Evolutionary conservation across 2,888 invertebrate genomes (phyloP).

Genomic region (Globia sparganii): DNA sequence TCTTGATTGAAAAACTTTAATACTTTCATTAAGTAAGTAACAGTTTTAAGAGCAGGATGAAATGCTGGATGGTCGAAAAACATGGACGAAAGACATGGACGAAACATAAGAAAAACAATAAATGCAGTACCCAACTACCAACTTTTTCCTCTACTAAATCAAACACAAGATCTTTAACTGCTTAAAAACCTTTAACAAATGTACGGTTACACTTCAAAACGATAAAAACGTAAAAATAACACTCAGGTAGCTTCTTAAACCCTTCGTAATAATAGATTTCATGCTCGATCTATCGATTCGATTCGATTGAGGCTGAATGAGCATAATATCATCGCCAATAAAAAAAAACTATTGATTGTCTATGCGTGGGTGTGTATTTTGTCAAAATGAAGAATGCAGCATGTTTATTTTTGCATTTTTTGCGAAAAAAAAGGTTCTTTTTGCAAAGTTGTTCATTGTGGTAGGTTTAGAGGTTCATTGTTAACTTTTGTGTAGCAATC

Average conservation of each 20-base stretch:
- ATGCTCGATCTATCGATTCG: conserved; percentile 69
- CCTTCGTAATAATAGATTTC: conserved; percentile 71
- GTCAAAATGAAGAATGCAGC: conserved; percentile 55
- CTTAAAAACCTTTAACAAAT: conserved; percentile 20
- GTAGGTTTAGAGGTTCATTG: conserved; percentile 65
- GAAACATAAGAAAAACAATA: background rate
- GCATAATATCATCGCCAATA: conserved; percentile 53
- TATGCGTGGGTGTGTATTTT: conserved; percentile 62
- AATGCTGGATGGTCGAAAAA: no score
- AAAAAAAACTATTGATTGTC: conserved; percentile 46
- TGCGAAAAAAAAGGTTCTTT: conserved; percentile 41
- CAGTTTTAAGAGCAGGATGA: background rate
- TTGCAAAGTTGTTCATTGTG: conserved; percentile 65
- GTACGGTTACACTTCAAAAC: conserved; percentile 26
- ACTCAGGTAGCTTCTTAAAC: conserved; percentile 64
- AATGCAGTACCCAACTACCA: background rate
- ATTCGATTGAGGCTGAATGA: conserved; percentile 65
- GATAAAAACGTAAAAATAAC: conserved; percentile 44
- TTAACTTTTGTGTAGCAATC: conserved; percentile 58
- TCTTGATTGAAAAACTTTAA: no score
- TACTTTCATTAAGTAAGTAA: no score
- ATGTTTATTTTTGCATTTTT: conserved; percentile 54
- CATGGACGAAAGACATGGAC: no score
- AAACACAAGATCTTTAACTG: conserved; percentile 11
- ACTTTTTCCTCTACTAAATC: background rate